Evolutionary conservation across 35 echinoderm and acorn worm species (phyloP).

Genomic region (Heliocidaris erythrogramma): DNA sequence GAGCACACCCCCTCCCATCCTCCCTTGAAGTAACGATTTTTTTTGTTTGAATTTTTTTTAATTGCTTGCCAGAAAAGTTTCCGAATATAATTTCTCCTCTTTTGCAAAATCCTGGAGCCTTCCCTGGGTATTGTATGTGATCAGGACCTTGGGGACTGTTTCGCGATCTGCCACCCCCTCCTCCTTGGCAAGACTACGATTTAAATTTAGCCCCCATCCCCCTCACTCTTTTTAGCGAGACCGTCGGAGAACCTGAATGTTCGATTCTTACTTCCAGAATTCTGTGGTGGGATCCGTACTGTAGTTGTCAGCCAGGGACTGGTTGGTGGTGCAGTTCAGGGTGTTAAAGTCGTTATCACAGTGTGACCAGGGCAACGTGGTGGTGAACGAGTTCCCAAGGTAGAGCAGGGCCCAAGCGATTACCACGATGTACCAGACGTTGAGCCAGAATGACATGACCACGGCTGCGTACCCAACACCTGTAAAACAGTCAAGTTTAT

Average conservation of each 20-base stretch:
- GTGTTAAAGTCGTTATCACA: conserved; percentile 90
- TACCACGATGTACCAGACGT: conserved; percentile 87
- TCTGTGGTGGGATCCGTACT: conserved; percentile 71
- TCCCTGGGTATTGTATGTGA: no score
- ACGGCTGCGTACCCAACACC: conserved; percentile 89
- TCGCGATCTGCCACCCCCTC: no score
- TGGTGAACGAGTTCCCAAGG: conserved; percentile 85
- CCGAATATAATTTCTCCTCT: no score
- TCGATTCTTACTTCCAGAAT: conserved; percentile 93
- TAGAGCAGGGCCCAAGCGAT: conserved; percentile 92
- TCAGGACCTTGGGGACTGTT: no score
- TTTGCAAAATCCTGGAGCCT: no score
- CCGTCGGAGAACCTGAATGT: no score
- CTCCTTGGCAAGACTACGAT: not conserved
- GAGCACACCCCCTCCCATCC: no score
- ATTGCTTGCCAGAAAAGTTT: no score
- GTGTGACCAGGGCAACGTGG: conserved; percentile 73
- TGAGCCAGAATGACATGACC: conserved; percentile 97
- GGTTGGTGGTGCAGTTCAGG: conserved; percentile 76
- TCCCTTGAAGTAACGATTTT: no score
- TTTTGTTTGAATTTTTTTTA: no score
- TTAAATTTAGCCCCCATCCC: not conserved
- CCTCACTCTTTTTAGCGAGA: not conserved
- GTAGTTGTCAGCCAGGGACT: conserved; percentile 60
- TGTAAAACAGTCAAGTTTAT: conserved; percentile 46